phyloP scores from a whole-genome alignment of 2,888 invertebrate species.

The Mylabris sibirica region DNA sequence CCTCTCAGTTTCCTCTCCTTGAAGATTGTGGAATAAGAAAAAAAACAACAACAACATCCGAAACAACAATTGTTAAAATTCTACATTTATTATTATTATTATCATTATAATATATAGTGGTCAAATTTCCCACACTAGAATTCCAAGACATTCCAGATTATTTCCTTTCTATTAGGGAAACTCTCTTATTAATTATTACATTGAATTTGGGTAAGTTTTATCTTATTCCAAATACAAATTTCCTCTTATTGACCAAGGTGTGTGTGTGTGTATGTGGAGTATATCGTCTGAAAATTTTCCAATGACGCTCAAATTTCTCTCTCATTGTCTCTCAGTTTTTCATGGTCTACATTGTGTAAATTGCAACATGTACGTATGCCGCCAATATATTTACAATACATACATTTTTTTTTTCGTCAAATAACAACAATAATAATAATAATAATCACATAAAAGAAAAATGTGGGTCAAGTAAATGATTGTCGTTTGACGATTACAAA shows the following conservation, averaged over 20 bases:
- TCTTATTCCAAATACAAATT: conserved; percentile 36
- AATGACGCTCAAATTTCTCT: background rate
- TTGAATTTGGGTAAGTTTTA: conserved; percentile 27
- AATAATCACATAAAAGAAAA: conserved; percentile 39
- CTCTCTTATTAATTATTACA: no score
- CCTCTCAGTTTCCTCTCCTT: conserved; percentile 34
- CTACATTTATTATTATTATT: background rate
- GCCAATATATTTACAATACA: background rate
- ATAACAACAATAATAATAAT: conserved; percentile 28
- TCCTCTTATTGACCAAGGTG: background rate
- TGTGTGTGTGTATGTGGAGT: background rate
- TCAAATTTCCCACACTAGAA: background rate
- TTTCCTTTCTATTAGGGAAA: background rate
- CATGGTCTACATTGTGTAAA: background rate
- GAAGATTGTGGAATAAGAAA: conserved; percentile 8
- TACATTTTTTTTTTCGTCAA: background rate
- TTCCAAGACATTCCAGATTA: background rate
- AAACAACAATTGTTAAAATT: background rate
- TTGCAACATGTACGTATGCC: background rate
- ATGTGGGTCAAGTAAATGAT: conserved; percentile 53
- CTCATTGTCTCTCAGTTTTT: background rate
- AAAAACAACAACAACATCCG: background rate
- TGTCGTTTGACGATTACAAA: conserved; percentile 46
- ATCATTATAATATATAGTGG: background rate
- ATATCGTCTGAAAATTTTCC: background rate